phyloP scores from a whole-genome alignment of 2,797 vertebrate species.

The Chiloscyllium punctatum region DNA sequence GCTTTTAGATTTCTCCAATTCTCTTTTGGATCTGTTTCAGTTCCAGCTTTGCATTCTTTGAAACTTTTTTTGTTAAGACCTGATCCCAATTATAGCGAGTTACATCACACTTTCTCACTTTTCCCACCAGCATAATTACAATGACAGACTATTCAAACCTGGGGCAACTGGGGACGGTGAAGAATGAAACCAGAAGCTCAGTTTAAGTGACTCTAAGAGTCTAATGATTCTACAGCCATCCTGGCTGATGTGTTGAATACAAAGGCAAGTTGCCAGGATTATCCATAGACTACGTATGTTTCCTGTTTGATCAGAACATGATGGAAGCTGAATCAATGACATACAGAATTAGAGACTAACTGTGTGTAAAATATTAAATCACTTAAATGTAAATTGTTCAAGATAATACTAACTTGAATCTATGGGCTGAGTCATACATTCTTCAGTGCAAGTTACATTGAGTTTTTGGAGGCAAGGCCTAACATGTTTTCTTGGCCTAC shows the following conservation, averaged over 20 bases:
- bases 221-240: not conserved
- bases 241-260: not conserved
- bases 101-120: not conserved
- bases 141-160: not conserved
- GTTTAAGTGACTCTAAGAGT: not conserved
- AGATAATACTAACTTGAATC: not conserved
- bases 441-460: too few species aligned
- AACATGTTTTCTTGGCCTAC: too few species aligned
- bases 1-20: not conserved
- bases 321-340: not conserved
- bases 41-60: not conserved
- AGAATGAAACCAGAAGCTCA: not conserved
- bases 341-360: not conserved
- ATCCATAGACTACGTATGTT: not conserved
- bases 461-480: too few species aligned
- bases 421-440: too few species aligned
- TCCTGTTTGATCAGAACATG: not conserved
- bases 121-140: not conserved
- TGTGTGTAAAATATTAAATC: not conserved
- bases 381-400: not conserved
- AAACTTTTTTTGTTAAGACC: not conserved
- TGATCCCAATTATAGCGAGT: not conserved
- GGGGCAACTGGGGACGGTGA: too few species aligned
- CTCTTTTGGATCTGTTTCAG: not conserved
- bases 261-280: not conserved